phyloP scores from a whole-genome alignment of 1,140 invertebrate species.

The Lordiphosa mommai region DNA sequence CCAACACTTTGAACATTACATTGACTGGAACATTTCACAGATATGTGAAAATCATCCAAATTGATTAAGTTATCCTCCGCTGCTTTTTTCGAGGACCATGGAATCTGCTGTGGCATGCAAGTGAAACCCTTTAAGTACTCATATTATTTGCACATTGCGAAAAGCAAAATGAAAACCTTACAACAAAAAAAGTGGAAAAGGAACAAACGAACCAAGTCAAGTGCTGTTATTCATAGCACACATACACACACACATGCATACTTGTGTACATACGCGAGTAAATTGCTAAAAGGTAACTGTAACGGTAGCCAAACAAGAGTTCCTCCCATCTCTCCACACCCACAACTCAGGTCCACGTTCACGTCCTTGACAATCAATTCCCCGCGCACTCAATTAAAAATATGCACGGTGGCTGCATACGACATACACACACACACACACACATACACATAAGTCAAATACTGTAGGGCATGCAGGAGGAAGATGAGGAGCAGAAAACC shows the following conservation, averaged over 20 bases:
- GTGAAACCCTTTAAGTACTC: slow-evolving; percentile 61
- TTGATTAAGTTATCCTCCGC: no score
- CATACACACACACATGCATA: slow-evolving; percentile 15
- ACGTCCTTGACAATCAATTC: slow-evolving; percentile 77
- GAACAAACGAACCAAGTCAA: slow-evolving; percentile 60
- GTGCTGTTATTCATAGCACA: slow-evolving; percentile 69
- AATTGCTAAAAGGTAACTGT: slow-evolving; percentile 70
- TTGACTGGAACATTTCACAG: no score
- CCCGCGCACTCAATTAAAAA: slow-evolving; percentile 76
- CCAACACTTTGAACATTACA: no score
- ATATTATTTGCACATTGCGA: slow-evolving; percentile 60
- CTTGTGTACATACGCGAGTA: slow-evolving; percentile 24
- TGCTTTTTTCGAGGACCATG: no score
- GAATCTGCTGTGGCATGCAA: slow-evolving; percentile 13
- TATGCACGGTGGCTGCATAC: slow-evolving; percentile 67
- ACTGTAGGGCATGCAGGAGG: slow-evolving; percentile 44
- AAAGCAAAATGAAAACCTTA: slow-evolving; percentile 26
- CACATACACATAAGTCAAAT: slow-evolving; percentile 47
- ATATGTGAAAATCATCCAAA: no score
- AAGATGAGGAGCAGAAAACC: not conserved
- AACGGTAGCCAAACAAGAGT: slow-evolving; percentile 54
- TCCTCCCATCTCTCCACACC: slow-evolving; percentile 11
- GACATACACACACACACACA: slow-evolving; percentile 24
- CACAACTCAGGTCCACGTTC: slow-evolving; percentile 57
- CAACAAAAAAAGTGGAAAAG: slow-evolving; percentile 23